phyloP scores from a whole-genome alignment of 2,888 invertebrate genomes.

The Caenorhabditis sp. region DNA sequence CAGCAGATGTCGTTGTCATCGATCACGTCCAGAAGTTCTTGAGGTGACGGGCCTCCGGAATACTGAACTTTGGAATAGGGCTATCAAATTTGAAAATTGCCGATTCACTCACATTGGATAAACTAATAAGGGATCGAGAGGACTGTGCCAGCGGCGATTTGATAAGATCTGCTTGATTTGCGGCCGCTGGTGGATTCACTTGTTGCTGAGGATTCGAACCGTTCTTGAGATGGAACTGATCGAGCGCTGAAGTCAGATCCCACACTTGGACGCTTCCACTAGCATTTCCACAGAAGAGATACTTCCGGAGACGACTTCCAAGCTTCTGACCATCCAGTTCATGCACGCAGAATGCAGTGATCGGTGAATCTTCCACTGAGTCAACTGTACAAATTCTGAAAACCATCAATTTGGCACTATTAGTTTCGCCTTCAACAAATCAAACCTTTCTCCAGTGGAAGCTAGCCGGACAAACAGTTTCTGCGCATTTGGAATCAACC shows the following conservation, averaged over 20 bases:
- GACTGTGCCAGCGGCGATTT: conserved; percentile 32
- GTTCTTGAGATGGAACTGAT: conserved; percentile 86
- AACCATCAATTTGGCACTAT: not conserved
- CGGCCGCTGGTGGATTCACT: conserved; percentile 40
- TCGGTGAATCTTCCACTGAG: conserved; percentile 94
- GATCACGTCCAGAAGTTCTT: conserved; percentile 92
- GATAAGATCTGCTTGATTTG: conserved; percentile 44
- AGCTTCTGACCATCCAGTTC: conserved; percentile 97
- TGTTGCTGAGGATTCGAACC: conserved; percentile 43
- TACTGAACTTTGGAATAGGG: conserved; percentile 40
- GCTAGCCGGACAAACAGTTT: conserved; percentile 95
- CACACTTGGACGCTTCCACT: conserved; percentile 96
- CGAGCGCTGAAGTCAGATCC: conserved; percentile 96
- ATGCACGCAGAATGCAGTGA: conserved; percentile 96
- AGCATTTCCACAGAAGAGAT: conserved; percentile 94
- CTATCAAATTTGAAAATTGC: not conserved
- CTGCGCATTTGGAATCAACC: conserved; percentile 97
- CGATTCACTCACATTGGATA: conserved; percentile 34
- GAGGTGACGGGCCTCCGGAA: conserved; percentile 89
- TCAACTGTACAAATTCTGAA: conserved; percentile 93
- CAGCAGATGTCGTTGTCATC: conserved; percentile 93
- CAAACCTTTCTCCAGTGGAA: conserved; percentile 90
- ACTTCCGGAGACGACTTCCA: conserved; percentile 91
- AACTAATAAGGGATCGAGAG: conserved; percentile 3
- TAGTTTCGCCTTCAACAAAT: not conserved